Percentiles rank a stretch among this genome's conserved stretches.
phyloP scores from a whole-genome alignment of 2,888 invertebrate genomes.

The Podabrus alpinus region DNA sequence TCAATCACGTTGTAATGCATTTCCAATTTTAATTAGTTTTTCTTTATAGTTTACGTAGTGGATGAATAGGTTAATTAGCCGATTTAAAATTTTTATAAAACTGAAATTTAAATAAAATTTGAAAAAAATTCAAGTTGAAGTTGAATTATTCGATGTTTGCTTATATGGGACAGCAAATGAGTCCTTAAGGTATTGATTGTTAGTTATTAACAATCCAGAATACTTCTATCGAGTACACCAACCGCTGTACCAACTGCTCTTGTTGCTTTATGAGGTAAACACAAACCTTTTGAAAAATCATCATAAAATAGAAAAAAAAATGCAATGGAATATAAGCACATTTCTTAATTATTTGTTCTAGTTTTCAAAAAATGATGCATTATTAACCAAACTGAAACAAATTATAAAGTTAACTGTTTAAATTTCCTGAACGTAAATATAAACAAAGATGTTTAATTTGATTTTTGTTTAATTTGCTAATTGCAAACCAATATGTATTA shows the following conservation, averaged over 20 bases:
- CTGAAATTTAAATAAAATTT: fast-evolving
- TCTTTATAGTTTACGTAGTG: not conserved
- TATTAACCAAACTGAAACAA: not conserved
- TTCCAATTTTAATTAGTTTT: not conserved
- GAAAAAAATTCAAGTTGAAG: not conserved
- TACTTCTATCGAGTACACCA: slow-evolving; percentile 36
- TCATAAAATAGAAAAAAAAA: not conserved
- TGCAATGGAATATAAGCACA: not conserved
- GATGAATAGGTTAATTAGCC: not conserved
- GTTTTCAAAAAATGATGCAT: not conserved
- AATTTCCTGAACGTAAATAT: not conserved
- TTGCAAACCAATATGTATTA: slow-evolving; percentile 15
- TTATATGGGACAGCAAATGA: slow-evolving; percentile 43
- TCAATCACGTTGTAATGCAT: not conserved
- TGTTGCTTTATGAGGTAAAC: slow-evolving; percentile 25
- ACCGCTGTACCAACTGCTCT: slow-evolving; percentile 30
- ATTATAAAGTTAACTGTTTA: not conserved
- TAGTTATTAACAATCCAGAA: slow-evolving; percentile 41
- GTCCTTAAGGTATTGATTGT: slow-evolving; percentile 45
- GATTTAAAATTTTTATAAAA: not conserved
- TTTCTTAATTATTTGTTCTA: not conserved
- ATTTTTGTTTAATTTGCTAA: slow-evolving; percentile 22
- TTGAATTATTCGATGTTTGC: slow-evolving; percentile 40
- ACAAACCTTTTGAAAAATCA: slow-evolving; percentile 3
- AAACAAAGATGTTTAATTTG: slow-evolving; percentile 4